These are phyloP conservation scores for Protobothrops flavoviridis DNA, from an alignment of 2,113 vertebrate genomes.

Conservation along the genomic window DNA sequence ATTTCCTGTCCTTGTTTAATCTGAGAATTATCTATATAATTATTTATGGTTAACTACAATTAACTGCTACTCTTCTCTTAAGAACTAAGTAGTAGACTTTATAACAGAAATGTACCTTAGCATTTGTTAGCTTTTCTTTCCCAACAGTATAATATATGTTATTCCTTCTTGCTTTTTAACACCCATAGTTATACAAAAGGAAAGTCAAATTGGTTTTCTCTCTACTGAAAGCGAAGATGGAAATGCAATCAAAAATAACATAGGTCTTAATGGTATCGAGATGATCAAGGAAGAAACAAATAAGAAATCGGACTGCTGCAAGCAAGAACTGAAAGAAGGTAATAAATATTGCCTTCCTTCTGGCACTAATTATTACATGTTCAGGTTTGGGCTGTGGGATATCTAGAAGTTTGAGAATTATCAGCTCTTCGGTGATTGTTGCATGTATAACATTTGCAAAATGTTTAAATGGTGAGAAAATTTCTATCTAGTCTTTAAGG, in stretches of 20 bases:
- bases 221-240: conserved; percentile 22
- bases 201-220: conserved; percentile 15
- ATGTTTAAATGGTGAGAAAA: background rate
- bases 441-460: background rate
- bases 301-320: background rate
- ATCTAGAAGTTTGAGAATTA: background rate
- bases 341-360: conserved; percentile 19
- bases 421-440: background rate
- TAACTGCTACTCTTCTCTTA: background rate
- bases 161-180: background rate
- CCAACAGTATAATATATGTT: background rate
- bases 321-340: conserved; percentile 42
- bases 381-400: background rate
- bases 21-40: background rate
- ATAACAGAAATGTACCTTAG: background rate
- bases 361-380: background rate
- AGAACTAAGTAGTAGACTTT: background rate
- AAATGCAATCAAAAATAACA: conserved; percentile 9
- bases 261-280: conserved; percentile 6
- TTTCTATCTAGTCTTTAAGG: no score
- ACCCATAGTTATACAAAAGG: conserved; percentile 32
- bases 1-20: background rate
- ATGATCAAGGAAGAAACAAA: conserved; percentile 1
- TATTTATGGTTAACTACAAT: background rate
- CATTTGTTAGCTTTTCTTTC: background rate